These are phyloP conservation scores for Drosophila rhopaloa DNA, from an alignment of 1,140 invertebrate genomes.

Conservation along the genomic window DNA sequence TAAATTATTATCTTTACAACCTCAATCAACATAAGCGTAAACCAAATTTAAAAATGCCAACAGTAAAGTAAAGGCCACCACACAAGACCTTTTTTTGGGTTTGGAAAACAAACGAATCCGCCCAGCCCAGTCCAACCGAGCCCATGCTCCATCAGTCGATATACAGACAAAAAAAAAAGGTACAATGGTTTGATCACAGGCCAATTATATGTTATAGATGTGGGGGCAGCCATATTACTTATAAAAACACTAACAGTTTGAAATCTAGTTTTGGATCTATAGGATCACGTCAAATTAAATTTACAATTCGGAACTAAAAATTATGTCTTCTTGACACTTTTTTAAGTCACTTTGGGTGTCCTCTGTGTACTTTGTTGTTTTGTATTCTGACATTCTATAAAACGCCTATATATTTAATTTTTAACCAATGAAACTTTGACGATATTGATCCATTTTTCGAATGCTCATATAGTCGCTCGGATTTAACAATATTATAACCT, in stretches of 20 bases:
- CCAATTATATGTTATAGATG: constrained; percentile 5
- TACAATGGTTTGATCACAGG: constrained; percentile 27
- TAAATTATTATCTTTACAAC: no score
- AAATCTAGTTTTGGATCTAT: background rate
- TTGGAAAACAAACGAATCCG: constrained; percentile 24
- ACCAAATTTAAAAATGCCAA: constrained; percentile 50
- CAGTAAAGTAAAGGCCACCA: constrained; percentile 58
- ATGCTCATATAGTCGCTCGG: no score
- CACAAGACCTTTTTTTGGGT: constrained; percentile 7
- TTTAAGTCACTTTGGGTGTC: no score
- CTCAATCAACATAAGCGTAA: background rate
- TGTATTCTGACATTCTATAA: no score
- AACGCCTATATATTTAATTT: no score
- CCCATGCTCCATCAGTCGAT: background rate
- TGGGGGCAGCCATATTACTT: constrained; percentile 20
- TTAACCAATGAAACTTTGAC: no score
- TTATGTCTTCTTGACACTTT: no score
- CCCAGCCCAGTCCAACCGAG: constrained; percentile 25
- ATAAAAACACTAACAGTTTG: constrained; percentile 8
- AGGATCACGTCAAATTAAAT: background rate
- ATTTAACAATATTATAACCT: no score
- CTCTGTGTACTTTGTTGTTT: no score
- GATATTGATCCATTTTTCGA: no score
- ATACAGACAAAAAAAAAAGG: constrained; percentile 43
- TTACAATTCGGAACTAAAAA: no score